Conservation (phyloP, 2,888 invertebrate genomes). For the Cyrtodaria siliqua region DNA sequence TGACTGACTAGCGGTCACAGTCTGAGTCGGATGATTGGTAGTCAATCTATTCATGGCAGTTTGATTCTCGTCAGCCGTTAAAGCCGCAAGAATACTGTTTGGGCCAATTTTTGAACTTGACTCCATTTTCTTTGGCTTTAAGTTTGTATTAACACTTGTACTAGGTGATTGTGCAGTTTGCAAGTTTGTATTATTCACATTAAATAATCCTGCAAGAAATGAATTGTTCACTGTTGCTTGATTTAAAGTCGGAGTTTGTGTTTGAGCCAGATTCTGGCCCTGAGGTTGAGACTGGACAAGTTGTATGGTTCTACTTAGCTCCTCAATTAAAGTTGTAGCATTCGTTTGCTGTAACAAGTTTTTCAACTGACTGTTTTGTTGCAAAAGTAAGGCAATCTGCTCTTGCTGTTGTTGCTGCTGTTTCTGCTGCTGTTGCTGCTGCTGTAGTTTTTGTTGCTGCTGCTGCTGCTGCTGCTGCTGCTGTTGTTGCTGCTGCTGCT, state of each 20-base stretch:
- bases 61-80: constrained; percentile 43
- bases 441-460: constrained; percentile 46
- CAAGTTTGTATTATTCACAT: not conserved
- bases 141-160: not conserved
- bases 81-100: constrained; percentile 52
- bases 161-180: not conserved
- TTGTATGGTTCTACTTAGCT: constrained; percentile 35
- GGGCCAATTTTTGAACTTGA: not conserved
- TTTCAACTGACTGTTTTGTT: constrained; percentile 9
- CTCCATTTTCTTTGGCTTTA: too few relatives aligned
- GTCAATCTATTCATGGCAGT: constrained; percentile 21
- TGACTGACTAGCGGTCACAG: not conserved
- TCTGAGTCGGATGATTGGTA: constrained; percentile 2
- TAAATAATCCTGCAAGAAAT: not conserved
- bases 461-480: constrained; percentile 34
- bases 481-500: constrained; percentile 45
- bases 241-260: not conserved
- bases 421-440: constrained; percentile 42
- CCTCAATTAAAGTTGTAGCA: constrained; percentile 41
- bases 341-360: constrained; percentile 8
- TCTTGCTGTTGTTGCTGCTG: constrained; percentile 31
- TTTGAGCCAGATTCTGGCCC: constrained; percentile 2
- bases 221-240: not conserved
- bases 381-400: constrained; percentile 3
- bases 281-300: constrained; percentile 9